Evolutionary conservation across 2,888 invertebrate genomes (phyloP), one percentile per base, ranked within the genome.

Genomic region (Synergus itoensis): DNA sequence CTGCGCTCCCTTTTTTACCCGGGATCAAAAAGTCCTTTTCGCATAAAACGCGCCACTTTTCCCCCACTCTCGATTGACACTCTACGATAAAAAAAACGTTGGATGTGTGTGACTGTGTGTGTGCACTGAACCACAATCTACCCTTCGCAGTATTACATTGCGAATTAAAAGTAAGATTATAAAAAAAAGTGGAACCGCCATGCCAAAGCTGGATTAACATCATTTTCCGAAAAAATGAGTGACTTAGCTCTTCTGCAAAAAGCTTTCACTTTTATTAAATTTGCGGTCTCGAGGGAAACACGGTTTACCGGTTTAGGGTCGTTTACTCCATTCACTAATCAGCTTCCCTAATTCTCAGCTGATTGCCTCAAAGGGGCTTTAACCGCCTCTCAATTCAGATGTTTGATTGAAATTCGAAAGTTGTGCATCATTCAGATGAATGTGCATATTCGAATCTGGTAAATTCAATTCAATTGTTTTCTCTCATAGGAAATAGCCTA

Each of bases 171-270:
- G 45, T 45, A 48, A 69, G 45, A 48, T 73, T 73, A 60, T 9
- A 21, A 73, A 21, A 45, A 36, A 9, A 48, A 2, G n/a, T 48
- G 28, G 4, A 53, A 53, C 40, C n/a, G 48, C n/a, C 53, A 11
- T 73, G 73, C 73, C 73, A 73, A 73, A 73, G 73, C 73, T 69
- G 14, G 28, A 48, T 21, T 60, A 48, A 69, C 69, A 48, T 48
- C 16, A 8, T 69, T 28, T 48, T 8, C n/a, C 16, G 16, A 63
- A 28, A 16, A 63, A 36, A 14, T 14, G n/a, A n/a, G n/a, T 53
- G 53, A 28, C 60, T 62, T 21, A 41, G 16, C 36, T 41, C 4
- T 36, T 40, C 40, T 65, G 18, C 1, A 36, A 48, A 36, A 48
- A 60, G 21, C 21, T 60, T 12, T 28, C 21, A 60, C 11, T 60